Conservation (phyloP, 2,797 vertebrate species). For the Thalassophryne amazonica region DNA sequence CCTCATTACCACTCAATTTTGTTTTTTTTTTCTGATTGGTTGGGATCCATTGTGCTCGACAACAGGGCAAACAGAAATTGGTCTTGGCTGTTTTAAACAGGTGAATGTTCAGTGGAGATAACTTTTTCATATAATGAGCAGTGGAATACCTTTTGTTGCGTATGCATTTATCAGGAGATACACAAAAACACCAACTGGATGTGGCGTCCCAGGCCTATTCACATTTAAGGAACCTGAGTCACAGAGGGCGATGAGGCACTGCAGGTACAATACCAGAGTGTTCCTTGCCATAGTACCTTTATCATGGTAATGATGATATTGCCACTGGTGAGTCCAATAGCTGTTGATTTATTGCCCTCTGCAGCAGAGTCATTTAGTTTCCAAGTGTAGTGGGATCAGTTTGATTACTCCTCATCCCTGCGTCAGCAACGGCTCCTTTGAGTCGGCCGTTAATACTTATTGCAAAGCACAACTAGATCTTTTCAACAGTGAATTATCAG, state of each 20-base stretch:
- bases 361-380: conserved; percentile 69
- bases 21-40: conserved; percentile 51
- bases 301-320: conserved; percentile 65
- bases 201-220: conserved; percentile 34
- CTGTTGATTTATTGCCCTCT: conserved; percentile 65
- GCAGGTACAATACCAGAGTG: conserved; percentile 26
- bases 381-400: conserved; percentile 67
- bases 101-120: conserved; percentile 74
- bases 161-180: conserved; percentile 43
- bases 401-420: conserved; percentile 67
- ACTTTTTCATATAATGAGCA: conserved; percentile 52
- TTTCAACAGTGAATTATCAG: conserved; percentile 65
- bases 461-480: conserved; percentile 62
- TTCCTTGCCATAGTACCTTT: conserved; percentile 45
- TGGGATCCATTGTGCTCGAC: conserved; percentile 63
- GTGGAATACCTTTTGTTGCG: conserved; percentile 19
- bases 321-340: conserved; percentile 64
- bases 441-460: conserved; percentile 64
- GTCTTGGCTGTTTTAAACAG: conserved; percentile 49
- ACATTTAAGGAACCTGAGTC: conserved; percentile 20
- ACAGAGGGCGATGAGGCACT: conserved; percentile 15
- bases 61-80: conserved; percentile 36
- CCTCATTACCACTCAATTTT: conserved; percentile 54
- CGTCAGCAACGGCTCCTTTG: conserved; percentile 62
- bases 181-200: conserved; percentile 46